Base-by-base conservation (phyloP, 2,113 vertebrate genomes). In the Corapipo altera region DNA sequence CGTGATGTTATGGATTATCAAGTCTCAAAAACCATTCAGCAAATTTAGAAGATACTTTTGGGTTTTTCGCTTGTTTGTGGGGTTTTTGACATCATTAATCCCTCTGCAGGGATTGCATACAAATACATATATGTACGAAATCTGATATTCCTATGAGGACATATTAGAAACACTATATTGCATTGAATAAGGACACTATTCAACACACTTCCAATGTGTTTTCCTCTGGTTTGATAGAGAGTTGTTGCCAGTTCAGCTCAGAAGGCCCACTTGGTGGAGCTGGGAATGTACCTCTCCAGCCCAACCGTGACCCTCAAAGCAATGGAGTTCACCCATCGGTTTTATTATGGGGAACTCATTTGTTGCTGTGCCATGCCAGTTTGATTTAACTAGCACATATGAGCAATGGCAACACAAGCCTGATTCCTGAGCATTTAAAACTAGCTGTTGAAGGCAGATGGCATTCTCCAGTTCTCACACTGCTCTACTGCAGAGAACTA, bases 401-500 rank as follows among this genome's bases (percentile, higher is more conserved):
- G 70, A 97, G 33, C 85, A 95, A 67, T 39, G 67, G 54, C 41
- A 95, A 70, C 64, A 69, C 79, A 94, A 94, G 81, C 91, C 88
- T 94, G 95, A 97, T 94, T 97, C 96, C 75, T 83, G 78, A 96
- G 61, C 96, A 77, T 96, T 97, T 96, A 97, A 96, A 98, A 95
- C 96, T 97, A 96, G 77, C 85, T 97, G 96, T 78, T 96, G 82
- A 92, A 97, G 97, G 96, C 98, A 98, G 97, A 98, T 97, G 98
- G 97, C 96, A 97, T 97, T 97, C 89, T 95, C 85, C 75, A 97
- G 97, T 97, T 97, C 96, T 95, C 95, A 97, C 94, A 97, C 88
- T 97, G 97, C 93, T 97, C 97, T 87, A 96, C 95, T 97, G 97
- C 89, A 0, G 97, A 98, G 97, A 98, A 96, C 97, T 97, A 94